These are phyloP conservation scores for Iphiclides podalirius DNA, from an alignment of 2,888 invertebrate species.

Conservation along the genomic window DNA sequence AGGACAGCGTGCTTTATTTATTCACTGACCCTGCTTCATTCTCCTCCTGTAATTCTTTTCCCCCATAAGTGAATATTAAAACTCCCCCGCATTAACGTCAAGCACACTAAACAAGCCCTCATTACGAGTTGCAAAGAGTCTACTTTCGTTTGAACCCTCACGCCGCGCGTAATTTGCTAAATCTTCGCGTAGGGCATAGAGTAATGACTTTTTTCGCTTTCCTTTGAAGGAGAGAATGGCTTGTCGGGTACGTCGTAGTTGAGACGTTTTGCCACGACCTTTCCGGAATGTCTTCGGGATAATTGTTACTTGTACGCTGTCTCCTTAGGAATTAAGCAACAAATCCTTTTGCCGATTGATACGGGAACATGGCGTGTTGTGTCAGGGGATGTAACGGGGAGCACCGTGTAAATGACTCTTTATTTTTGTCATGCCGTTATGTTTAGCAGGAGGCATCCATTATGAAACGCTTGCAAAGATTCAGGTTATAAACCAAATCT, in stretches of 20 bases:
- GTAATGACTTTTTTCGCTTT: constrained; percentile 38
- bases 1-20: constrained; percentile 68
- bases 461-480: too few relatives aligned
- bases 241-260: constrained; percentile 30
- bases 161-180: constrained; percentile 14
- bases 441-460: too few relatives aligned
- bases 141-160: constrained; percentile 19
- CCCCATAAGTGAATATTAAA: constrained; percentile 74
- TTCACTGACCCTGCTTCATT: constrained; percentile 72
- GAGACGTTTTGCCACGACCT: constrained; percentile 31
- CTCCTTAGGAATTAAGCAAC: constrained; percentile 72
- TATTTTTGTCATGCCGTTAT: constrained; percentile 51
- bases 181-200: constrained; percentile 23
- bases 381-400: constrained; percentile 20
- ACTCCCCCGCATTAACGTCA: constrained; percentile 53
- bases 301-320: constrained; percentile 77
- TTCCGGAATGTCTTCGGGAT: constrained; percentile 56
- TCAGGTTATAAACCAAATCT: too few relatives aligned
- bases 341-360: constrained; percentile 76
- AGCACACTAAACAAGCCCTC: constrained; percentile 14
- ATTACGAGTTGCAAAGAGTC: constrained; percentile 16
- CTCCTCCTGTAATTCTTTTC: constrained; percentile 76
- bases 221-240: constrained; percentile 40
- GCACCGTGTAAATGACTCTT: constrained; percentile 41
- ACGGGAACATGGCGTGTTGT: constrained; percentile 46